These are phyloP conservation scores for Geodia barretti DNA, from an alignment of 37 sponge, comb jelly and placozoan species.

Conservation along the genomic window DNA sequence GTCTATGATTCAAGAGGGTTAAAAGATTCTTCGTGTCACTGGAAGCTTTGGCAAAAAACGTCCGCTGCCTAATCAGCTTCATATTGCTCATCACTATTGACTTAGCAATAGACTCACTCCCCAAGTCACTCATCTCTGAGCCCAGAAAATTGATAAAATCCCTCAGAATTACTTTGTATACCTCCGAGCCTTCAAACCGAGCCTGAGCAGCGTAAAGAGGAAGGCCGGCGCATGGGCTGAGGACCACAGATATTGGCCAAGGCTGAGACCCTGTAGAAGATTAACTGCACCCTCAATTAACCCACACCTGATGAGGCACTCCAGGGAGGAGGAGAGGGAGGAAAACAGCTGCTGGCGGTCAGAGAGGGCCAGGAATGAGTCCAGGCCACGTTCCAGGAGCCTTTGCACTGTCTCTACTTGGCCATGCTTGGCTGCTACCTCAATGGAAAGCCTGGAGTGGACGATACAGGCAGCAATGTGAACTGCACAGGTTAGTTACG, in stretches of 20 bases:
- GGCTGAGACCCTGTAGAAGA: background rate
- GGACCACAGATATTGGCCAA: constrained; percentile 3
- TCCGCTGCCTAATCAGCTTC: too few species aligned
- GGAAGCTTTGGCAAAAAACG: too few species aligned
- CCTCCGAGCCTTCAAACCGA: background rate
- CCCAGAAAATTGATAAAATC: background rate
- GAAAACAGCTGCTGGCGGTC: background rate
- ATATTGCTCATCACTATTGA: too few species aligned
- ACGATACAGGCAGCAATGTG: too few species aligned
- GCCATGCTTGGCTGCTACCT: constrained; percentile 17
- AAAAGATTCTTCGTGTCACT: background rate
- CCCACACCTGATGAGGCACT: background rate
- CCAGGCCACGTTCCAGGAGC: background rate
- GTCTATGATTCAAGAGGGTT: too few species aligned
- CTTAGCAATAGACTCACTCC: background rate
- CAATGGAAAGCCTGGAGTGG: constrained; percentile 17
- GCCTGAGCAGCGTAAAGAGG: constrained; percentile 12
- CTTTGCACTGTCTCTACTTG: constrained; percentile 13
- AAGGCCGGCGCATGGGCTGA: constrained; percentile 1
- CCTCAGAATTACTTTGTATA: background rate
- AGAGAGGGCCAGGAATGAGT: constrained; percentile 5
- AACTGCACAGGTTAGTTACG: too few species aligned
- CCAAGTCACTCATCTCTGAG: background rate
- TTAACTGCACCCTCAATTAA: background rate
- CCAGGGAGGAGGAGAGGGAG: constrained; percentile 5